Evolutionary conservation across 2,113 vertebrate species (phyloP).

Genomic region (Pleuronectes platessa): DNA sequence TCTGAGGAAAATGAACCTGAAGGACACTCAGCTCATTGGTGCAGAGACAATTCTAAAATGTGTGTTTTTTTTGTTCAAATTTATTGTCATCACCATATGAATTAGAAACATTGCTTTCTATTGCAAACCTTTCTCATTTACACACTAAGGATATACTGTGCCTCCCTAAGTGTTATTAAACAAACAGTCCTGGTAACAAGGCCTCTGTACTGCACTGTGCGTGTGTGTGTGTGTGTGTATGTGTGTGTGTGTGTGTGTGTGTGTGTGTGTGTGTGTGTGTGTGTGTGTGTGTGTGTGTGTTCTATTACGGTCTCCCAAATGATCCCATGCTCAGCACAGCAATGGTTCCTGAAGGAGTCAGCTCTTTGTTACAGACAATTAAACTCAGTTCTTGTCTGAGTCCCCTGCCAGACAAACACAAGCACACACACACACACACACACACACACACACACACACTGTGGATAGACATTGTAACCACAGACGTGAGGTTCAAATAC

Average conservation of each 20-base stretch:
- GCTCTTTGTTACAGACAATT: conserved; percentile 77
- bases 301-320: conserved; percentile 42
- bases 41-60: too few species aligned
- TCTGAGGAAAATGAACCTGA: neutral
- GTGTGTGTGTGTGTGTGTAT: conserved; percentile 14
- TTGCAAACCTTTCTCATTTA: conserved; percentile 4
- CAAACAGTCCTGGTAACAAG: conserved; percentile 14
- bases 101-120: neutral
- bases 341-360: conserved; percentile 70
- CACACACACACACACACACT: conserved; percentile 13
- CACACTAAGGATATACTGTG: neutral
- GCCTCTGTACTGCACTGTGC: conserved; percentile 8
- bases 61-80: neutral
- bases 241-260: conserved; percentile 25
- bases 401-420: conserved; percentile 56
- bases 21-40: neutral
- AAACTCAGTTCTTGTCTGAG: conserved; percentile 62
- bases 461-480: conserved; percentile 64
- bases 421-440: conserved; percentile 20
- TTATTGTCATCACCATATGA: neutral
- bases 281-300: conserved; percentile 15
- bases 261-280: conserved; percentile 5
- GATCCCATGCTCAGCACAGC: conserved; percentile 41
- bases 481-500: conserved; percentile 79
- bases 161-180: conserved; percentile 12